Base-by-base conservation (phyloP, 2,888 invertebrate genomes). In the Steinernema carpocapsae region DNA sequence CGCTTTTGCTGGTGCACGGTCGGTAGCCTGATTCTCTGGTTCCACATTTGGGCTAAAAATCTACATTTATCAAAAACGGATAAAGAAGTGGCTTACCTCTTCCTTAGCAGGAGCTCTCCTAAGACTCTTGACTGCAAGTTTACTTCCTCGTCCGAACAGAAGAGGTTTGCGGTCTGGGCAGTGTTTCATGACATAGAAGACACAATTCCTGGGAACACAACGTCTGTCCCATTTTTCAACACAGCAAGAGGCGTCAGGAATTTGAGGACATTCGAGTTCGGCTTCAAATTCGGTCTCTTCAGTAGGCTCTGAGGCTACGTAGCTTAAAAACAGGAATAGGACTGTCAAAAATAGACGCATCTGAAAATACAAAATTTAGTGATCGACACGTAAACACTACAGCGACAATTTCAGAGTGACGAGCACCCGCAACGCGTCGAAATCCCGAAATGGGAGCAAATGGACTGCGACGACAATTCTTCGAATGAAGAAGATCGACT, bases 11-110 rank as follows among this genome's bases (percentile, higher is more conserved):
- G 14, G 85, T 85, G 76, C 85, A 85, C 14, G 85, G 85, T 56
- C 83, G 83, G 72, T 83, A 85, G 72, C 83, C 82, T n/a, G 78
- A 77, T 46, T 85, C 85, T 32, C 82, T 77, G 7, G 85, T 85
- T 45, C 85, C 85, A 70, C 85, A 85, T 72, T 84, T 85, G 1
- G 80, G 81, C 84, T 84, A 51, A 56, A 79, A 17, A n/a, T 19
- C 22, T 56, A 19, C 3, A 2, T 2, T 56, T 17, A 56, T 10
- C 2, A 10, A 29, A 72, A 10, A 71, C 29, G 59, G 4, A 4
- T 7, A 26, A 29, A 29, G 2, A 4, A 17, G 26, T 6, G 37
- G 6, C 43, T 43, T 6, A 74, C 74, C 51, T 75, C 75, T 17
- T 74, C 64, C 29, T 75, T 75, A 26, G 59, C 42, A 4, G 75